Evolutionary conservation across 2,888 invertebrate species (phyloP).

Genomic region (Hemistola chrysoprasaria): DNA sequence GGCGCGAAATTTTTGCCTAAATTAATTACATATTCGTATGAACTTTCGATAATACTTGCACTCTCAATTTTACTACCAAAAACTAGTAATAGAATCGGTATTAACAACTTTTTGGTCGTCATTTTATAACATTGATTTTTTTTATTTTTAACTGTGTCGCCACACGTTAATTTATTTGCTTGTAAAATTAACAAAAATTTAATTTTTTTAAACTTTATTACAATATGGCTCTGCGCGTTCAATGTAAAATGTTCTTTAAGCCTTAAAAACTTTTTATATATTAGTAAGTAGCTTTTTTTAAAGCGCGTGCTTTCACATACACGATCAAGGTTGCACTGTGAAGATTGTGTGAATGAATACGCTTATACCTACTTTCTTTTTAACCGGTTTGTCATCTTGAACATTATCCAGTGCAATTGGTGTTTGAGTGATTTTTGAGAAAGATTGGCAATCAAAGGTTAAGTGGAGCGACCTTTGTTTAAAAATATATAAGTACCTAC

Average conservation of each 20-base stretch:
- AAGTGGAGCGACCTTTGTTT: too few relatives aligned
- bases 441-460: too few relatives aligned
- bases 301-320: conserved; percentile 21
- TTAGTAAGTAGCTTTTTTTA: too few relatives aligned
- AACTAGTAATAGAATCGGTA: conserved; percentile 42
- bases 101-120: conserved; percentile 45
- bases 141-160: conserved; percentile 11
- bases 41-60: conserved; percentile 59
- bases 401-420: conserved; percentile 12
- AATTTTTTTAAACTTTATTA: too few relatives aligned
- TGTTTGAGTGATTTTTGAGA: conserved; percentile 6
- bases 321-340: conserved; percentile 58
- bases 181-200: too few relatives aligned
- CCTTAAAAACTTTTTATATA: too few relatives aligned
- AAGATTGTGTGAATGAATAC: conserved; percentile 34
- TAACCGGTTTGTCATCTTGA: conserved; percentile 34
- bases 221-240: too few relatives aligned
- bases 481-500: too few relatives aligned
- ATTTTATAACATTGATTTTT: conserved; percentile 36
- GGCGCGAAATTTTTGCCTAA: conserved; percentile 70
- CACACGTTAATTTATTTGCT: too few relatives aligned
- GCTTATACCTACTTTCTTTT: conserved; percentile 60
- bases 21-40: conserved; percentile 67
- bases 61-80: conserved; percentile 51
- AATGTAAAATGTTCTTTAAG: too few relatives aligned